These are phyloP conservation scores for Chrysina gloriosa DNA, from an alignment of 2,888 invertebrate species.

Conservation along the genomic window DNA sequence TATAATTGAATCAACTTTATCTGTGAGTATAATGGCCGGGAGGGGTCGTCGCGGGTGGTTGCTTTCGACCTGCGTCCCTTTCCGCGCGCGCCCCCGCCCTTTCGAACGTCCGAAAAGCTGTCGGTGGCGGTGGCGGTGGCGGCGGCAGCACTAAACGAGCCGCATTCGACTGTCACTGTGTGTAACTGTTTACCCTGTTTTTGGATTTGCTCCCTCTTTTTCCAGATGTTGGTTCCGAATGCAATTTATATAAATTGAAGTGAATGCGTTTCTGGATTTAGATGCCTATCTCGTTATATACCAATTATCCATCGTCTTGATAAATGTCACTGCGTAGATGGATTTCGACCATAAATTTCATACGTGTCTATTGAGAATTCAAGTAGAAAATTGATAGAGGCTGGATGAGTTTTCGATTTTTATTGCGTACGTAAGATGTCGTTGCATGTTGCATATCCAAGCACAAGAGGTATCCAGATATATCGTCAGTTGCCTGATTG, in stretches of 20 bases:
- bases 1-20: conserved; percentile 67
- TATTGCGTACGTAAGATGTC: too few species aligned
- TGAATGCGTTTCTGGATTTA: conserved; percentile 42
- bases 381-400: too few species aligned
- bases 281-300: conserved; percentile 42
- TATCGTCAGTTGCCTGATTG: too few species aligned
- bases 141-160: conserved; percentile 50
- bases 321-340: neutral
- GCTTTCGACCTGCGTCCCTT: conserved; percentile 45
- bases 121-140: neutral
- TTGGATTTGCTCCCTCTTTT: conserved; percentile 49
- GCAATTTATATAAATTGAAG: conserved; percentile 44
- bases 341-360: neutral
- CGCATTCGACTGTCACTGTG: conserved; percentile 55
- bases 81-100: neutral
- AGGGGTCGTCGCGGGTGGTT: conserved; percentile 63
- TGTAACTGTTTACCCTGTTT: conserved; percentile 47
- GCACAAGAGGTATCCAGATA: too few species aligned
- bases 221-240: conserved; percentile 49
- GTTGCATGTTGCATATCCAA: too few species aligned
- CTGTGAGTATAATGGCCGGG: conserved; percentile 64
- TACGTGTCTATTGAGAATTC: too few species aligned
- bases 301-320: conserved; percentile 38
- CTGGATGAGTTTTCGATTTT: neutral
- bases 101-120: neutral